Base-by-base conservation (phyloP, 1,140 invertebrate species). In the Physella acuta region DNA sequence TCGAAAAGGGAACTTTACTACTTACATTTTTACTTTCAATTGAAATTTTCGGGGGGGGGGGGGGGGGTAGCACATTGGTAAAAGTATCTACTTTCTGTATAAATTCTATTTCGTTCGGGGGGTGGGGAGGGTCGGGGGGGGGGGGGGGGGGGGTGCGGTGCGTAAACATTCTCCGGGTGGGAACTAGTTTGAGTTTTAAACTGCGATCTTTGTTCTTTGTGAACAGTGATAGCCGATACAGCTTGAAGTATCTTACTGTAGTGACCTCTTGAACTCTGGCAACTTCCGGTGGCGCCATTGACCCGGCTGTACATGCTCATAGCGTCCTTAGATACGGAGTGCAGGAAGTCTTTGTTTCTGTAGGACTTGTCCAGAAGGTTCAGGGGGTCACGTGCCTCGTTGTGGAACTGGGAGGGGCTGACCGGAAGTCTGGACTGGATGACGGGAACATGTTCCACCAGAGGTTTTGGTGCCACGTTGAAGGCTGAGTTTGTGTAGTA, bases 371-470 rank as follows among this genome's bases (percentile, higher is more conserved):
- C 81, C 44, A 82, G 64, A 1, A 82, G 71, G 58, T 81, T 79
- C 1, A 80, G 70, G 1, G 79, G 79, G 52, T 81, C 78, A 49
- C 71, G 73, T 17, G 71, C 44, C 28, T 75, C 76, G 24, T 56
- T 60, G 65, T 79, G 75, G 26, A 60, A 52, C 5, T 69, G 70
- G 59, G 73, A 77, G 30, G 76, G 73, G 11, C 70, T 34, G 16
- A 66, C 64, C 11, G 71, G 62, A 55, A 49, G 60, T 14, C 79
- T 60, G 3, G 75, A 75, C 51, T 82, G 81, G 24, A 82, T 82
- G 16, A 82, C 81, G 2, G 81, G 76, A 26, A 82, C 81, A 66
- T 81, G 79, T 58, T 82, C 81, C 14, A 77, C 81, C 20, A 80
- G 59, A 33, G 80, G 81, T 64, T 81, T 82, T n/a, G 68, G 61